Base-by-base conservation (phyloP, 2,797 vertebrate genomes). In the Cryptoblepharus egeriae region DNA sequence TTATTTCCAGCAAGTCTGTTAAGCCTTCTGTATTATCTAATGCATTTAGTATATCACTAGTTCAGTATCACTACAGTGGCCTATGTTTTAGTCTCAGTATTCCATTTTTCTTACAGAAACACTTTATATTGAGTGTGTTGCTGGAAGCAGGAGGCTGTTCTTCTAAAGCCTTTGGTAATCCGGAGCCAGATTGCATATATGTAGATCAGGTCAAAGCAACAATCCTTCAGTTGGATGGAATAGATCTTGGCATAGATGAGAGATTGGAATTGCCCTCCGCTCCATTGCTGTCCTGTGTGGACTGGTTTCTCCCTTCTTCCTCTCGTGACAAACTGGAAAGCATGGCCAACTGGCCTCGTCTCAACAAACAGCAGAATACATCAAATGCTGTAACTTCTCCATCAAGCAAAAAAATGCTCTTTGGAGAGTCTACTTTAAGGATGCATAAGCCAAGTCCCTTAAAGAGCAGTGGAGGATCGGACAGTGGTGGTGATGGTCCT, bases 121-220 rank as follows among this genome's bases (percentile, higher is more conserved):
- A 98, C 88, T 98, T 97, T 64, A 95, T 99, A 95, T 94, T 99
- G 91, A 98, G 97, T 92, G 97, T 98, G 55, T 93, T 99, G 88
- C 93, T 99, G 83, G 98, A 99, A 93, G 97, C 97, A 2, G 98
- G 97, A 18, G 97, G 98, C 3, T 98, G 98, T 77, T 94, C 98
- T 1, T 97, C 97, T 13, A 95, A 94, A 64, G 96, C 97, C 68
- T 22, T 94, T 82, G 98, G 96, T 63, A 96, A 96, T 88, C 97
- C 97, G 12, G 98, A 98, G 73, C 99, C 99, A 0, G 98, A 99
- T 63, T 98, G 96, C 68, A 95, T 99, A 45, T 99, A 99, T 1
- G 97, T 99, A 22, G 98, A 99, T 91, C 98, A 99, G 90, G 97
- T 97, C 80, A 99, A 97, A 93, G 96, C 97, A 79, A 97, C 97